phyloP scores from a whole-genome alignment of 2,888 invertebrate species.

The Lithophane ornitopus region DNA sequence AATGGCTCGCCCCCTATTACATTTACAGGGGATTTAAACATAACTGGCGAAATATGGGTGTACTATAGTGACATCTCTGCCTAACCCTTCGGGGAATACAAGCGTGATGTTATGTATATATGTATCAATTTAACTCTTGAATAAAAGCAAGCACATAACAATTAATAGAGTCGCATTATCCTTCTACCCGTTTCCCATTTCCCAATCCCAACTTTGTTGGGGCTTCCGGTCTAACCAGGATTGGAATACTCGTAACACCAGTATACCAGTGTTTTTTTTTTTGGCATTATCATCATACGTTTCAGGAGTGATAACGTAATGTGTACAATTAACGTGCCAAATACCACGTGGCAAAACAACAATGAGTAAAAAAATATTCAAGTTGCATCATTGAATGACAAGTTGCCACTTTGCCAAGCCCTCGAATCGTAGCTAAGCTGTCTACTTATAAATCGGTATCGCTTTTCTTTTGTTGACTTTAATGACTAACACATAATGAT shows the following conservation, averaged over 20 bases:
- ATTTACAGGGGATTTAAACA: too few relatives aligned
- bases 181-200: neutral
- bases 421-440: neutral
- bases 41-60: too few relatives aligned
- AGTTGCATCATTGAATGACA: conserved; percentile 45
- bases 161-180: too few relatives aligned
- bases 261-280: neutral
- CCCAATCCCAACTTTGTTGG: neutral
- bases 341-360: conserved; percentile 25
- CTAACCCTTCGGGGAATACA: too few relatives aligned
- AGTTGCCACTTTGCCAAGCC: neutral
- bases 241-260: neutral
- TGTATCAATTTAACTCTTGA: too few relatives aligned
- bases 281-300: conserved; percentile 8
- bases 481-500: conserved; percentile 27
- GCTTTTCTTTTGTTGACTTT: conserved; percentile 20
- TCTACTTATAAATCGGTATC: conserved; percentile 6
- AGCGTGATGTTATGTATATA: too few relatives aligned
- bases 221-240: neutral
- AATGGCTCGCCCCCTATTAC: too few relatives aligned
- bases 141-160: neutral
- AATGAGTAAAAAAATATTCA: conserved; percentile 20
- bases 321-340: conserved; percentile 35
- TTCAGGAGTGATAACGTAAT: conserved; percentile 13
- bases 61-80: too few relatives aligned